phyloP scores from a whole-genome alignment of 2,797 vertebrate species.

The Lophotriccus pileatus region DNA sequence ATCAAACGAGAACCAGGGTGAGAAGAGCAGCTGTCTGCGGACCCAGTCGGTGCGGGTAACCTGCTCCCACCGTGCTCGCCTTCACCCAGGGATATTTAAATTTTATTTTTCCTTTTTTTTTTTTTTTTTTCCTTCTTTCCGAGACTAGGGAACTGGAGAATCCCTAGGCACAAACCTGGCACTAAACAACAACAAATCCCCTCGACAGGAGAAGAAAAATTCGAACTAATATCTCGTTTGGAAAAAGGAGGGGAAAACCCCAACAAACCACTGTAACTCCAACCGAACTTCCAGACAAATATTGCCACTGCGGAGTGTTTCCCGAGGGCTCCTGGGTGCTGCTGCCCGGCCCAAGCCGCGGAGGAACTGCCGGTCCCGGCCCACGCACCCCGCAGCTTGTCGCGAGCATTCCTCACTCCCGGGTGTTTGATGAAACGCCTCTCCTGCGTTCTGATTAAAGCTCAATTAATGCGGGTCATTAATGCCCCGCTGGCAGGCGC shows the following conservation, averaged over 20 bases:
- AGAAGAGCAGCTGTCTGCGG: not conserved
- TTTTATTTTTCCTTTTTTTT: not conserved
- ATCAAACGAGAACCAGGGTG: not conserved
- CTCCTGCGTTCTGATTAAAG: constrained; percentile 34
- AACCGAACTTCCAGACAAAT: not conserved
- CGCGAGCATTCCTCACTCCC: not conserved
- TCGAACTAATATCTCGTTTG: not conserved
- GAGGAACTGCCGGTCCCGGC: not conserved
- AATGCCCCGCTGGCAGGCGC: not conserved
- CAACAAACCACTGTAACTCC: not conserved
- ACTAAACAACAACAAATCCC: not conserved
- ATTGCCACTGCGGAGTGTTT: not conserved
- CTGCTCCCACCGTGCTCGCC: not conserved
- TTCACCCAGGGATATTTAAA: not conserved
- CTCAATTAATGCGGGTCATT: constrained; percentile 20
- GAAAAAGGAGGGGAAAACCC: rapidly evolving
- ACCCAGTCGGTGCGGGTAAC: not conserved
- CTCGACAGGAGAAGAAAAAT: not conserved
- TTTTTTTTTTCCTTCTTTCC: no score
- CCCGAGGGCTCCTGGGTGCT: not conserved
- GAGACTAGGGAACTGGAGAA: not conserved
- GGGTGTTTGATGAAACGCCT: not conserved
- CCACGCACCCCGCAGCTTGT: not conserved
- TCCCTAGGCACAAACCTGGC: not conserved
- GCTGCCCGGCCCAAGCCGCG: not conserved